Evolutionary conservation across 2,888 invertebrate genomes (phyloP).

Genomic region (Callyntrura guangdongensis): DNA sequence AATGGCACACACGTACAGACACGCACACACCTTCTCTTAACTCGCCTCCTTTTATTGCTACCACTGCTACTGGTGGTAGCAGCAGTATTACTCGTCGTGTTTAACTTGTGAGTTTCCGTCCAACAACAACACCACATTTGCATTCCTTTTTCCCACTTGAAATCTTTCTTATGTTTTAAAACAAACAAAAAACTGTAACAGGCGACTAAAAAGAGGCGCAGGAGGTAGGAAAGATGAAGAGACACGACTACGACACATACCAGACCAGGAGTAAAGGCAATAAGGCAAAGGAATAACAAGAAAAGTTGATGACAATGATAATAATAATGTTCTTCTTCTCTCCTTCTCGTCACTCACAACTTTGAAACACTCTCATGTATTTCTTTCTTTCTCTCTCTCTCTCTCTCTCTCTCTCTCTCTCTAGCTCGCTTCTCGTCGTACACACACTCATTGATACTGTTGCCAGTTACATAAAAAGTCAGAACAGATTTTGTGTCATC

Average conservation of each 20-base stretch:
- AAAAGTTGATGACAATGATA: conserved; percentile 19
- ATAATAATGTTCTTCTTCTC: not conserved
- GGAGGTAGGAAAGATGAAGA: conserved; percentile 25
- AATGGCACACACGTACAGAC: not conserved
- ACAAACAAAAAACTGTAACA: conserved; percentile 51
- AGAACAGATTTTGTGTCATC: conserved; percentile 48
- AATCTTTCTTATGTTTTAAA: conserved; percentile 65
- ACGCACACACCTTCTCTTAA: conserved; percentile 38
- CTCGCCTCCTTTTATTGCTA: conserved; percentile 12
- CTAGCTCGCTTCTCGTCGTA: not conserved
- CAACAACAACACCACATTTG: conserved; percentile 50
- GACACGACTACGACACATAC: not conserved
- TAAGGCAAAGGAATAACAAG: conserved; percentile 17
- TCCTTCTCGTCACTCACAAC: not conserved
- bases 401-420: too few species aligned
- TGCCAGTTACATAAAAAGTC: conserved; percentile 25
- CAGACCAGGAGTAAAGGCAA: conserved; percentile 29
- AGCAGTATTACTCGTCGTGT: not conserved
- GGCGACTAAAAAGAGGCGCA: conserved; percentile 21
- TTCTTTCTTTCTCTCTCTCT: too few species aligned
- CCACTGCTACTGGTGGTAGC: not conserved
- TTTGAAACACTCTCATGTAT: not conserved
- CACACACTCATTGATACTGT: not conserved
- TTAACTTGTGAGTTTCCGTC: conserved; percentile 47
- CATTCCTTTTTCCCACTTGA: conserved; percentile 28